These are phyloP conservation scores for Ophraella communa DNA, from an alignment of 2,888 invertebrate species.

Conservation along the genomic window DNA sequence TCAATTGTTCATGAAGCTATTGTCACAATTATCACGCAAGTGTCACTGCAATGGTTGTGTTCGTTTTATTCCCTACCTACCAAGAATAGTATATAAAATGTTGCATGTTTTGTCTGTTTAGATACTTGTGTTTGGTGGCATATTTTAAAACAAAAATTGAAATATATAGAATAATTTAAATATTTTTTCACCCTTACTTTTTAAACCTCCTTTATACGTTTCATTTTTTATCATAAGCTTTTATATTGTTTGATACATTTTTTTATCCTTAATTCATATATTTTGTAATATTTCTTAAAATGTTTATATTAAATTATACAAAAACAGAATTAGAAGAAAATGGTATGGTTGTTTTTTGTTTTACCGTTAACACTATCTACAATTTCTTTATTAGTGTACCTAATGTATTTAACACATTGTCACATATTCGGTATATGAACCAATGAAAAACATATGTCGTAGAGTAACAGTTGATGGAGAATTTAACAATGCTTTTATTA, in stretches of 20 bases:
- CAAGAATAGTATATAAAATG: not conserved
- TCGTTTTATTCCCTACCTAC: not conserved
- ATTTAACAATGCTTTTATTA: slow-evolving; percentile 32
- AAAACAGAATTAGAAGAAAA: too few species aligned
- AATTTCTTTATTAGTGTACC: too few species aligned
- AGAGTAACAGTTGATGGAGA: slow-evolving; percentile 34
- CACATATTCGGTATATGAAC: not conserved
- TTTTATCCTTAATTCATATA: too few species aligned
- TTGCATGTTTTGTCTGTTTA: not conserved
- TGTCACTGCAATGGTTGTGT: slow-evolving; percentile 39
- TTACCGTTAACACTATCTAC: too few species aligned
- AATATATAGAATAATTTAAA: not conserved
- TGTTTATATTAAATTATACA: too few species aligned
- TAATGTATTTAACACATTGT: too few species aligned
- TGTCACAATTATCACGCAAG: slow-evolving; percentile 56
- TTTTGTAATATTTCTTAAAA: too few species aligned
- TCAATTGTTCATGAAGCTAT: slow-evolving; percentile 53
- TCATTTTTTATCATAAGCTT: too few species aligned
- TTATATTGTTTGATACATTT: too few species aligned
- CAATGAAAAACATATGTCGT: slow-evolving; percentile 16
- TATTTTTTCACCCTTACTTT: not conserved
- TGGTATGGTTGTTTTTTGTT: too few species aligned
- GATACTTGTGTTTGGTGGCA: not conserved
- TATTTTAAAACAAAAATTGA: not conserved
- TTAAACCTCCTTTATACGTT: too few species aligned